phyloP scores from a whole-genome alignment of 1,140 invertebrate genomes.

The Calliopsis andreniformis region DNA sequence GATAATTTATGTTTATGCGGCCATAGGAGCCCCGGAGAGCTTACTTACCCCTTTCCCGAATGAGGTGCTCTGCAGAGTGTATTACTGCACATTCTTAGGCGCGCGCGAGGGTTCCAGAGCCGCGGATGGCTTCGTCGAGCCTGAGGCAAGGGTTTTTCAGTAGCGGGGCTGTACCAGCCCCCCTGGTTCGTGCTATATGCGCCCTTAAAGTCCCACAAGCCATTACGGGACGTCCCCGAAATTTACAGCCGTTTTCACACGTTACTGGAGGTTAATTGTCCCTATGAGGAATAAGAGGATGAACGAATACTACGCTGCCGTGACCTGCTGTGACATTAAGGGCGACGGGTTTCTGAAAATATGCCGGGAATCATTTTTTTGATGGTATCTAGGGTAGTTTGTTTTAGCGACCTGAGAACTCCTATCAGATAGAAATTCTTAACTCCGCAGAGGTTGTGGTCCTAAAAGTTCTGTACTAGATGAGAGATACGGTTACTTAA shows the following conservation, averaged over 20 bases:
- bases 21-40: conserved; percentile 68
- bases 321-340: not conserved
- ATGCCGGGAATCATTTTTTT: conserved; percentile 11
- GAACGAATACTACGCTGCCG: conserved; percentile 2
- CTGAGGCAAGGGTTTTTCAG: conserved; percentile 26
- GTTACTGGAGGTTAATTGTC: conserved; percentile 76
- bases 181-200: conserved; percentile 64
- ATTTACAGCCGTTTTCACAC: conserved; percentile 80
- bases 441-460: no score
- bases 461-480: no score
- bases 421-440: no score
- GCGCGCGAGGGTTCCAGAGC: conserved; percentile 46
- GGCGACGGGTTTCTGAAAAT: conserved; percentile 10
- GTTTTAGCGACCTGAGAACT: no score
- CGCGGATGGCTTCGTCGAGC: conserved; percentile 26
- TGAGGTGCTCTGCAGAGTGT: conserved; percentile 68
- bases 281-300: conserved; percentile 36
- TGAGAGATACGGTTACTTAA: no score
- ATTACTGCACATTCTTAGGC: conserved; percentile 80
- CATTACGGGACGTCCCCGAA: conserved; percentile 72
- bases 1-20: conserved; percentile 82
- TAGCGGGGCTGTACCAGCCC: conserved; percentile 48
- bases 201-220: conserved; percentile 77
- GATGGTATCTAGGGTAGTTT: not conserved
- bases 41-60: conserved; percentile 77